Evolutionary conservation across 2,888 invertebrate species (phyloP).

Genomic region (Sminthurinus aureus): DNA sequence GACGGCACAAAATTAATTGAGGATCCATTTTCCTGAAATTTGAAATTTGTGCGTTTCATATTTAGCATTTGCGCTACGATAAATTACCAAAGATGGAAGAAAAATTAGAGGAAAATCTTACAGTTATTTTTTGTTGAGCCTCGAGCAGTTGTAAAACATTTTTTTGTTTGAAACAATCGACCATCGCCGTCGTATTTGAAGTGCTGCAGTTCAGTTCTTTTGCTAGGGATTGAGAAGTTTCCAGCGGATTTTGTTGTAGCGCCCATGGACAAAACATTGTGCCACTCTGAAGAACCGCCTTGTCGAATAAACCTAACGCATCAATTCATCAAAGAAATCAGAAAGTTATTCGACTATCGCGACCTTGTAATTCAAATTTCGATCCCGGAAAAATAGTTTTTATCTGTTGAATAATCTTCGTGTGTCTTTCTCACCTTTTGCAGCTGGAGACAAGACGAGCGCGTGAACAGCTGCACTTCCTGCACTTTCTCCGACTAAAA

Average conservation of each 20-base stretch:
- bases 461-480: conserved; percentile 1
- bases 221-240: neutral
- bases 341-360: too few species aligned
- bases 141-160: neutral
- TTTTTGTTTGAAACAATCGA: neutral
- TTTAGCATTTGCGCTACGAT: too few species aligned
- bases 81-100: too few species aligned
- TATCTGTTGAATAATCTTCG: too few species aligned
- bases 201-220: neutral
- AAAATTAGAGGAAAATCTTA: too few species aligned
- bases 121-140: neutral
- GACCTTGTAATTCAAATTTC: too few species aligned
- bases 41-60: too few species aligned
- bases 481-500: too few species aligned
- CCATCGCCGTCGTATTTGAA: neutral
- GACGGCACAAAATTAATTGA: neutral
- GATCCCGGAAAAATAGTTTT: too few species aligned
- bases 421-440: too few species aligned
- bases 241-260: neutral
- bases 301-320: neutral
- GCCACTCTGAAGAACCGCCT: neutral
- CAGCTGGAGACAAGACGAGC: neutral
- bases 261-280: neutral
- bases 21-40: too few species aligned
- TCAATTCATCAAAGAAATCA: too few species aligned